Percentiles rank a stretch among this genome's conserved stretches.
These are phyloP conservation scores for Sebastiscus albofasciatus DNA, from an alignment of 2,797 vertebrate genomes.

Conservation along the genomic window DNA sequence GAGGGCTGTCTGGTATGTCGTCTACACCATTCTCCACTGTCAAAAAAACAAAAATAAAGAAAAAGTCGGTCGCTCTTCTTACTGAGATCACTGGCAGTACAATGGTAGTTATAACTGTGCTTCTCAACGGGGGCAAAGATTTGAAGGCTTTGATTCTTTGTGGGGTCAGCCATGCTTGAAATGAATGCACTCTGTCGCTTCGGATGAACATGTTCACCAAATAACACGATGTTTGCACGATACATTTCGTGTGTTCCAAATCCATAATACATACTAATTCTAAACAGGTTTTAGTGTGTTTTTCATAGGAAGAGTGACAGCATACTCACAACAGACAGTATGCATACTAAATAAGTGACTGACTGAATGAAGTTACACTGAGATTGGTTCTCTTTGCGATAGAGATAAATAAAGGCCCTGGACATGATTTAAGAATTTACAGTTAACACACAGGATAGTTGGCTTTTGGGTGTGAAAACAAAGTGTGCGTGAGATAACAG, in stretches of 20 bases:
- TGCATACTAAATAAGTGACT: no score
- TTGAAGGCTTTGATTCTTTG: neutral
- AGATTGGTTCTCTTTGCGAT: neutral
- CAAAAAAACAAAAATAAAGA: neutral
- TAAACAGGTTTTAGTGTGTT: no score
- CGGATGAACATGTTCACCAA: neutral
- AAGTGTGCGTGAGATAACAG: neutral
- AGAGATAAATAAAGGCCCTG: neutral
- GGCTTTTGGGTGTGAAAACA: neutral
- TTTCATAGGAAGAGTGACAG: no score
- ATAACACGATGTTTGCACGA: neutral
- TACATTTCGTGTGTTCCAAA: neutral
- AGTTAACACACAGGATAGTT: neutral
- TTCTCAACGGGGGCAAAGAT: neutral
- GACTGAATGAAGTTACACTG: no score
- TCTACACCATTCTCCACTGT: slow-evolving; percentile 87
- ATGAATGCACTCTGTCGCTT: no score
- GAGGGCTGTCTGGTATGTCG: slow-evolving; percentile 86
- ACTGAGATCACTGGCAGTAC: neutral
- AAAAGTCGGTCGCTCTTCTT: neutral
- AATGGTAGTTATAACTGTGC: neutral
- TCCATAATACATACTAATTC: no score
- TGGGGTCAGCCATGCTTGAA: neutral
- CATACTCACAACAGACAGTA: no score
- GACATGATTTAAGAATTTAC: neutral